Conservation (phyloP, 37 sponge, comb jelly and placozoan species). For the Corticium candelabrum region DNA sequence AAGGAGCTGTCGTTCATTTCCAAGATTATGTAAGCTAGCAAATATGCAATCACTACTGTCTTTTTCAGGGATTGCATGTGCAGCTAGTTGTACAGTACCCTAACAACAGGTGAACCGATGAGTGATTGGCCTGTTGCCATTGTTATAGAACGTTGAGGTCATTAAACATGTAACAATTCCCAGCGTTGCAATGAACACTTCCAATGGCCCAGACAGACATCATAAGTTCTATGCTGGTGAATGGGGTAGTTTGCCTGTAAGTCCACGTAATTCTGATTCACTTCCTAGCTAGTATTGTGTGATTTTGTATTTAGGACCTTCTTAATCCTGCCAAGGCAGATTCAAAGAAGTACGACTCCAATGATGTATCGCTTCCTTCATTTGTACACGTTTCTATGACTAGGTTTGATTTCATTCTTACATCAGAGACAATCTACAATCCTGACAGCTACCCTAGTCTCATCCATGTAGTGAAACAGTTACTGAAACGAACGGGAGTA, state of each 20-base stretch:
- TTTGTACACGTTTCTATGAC: background rate
- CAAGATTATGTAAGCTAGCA: conserved; percentile 58
- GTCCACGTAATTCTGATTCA: background rate
- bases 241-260: conserved; percentile 34
- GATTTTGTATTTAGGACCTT: background rate
- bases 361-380: background rate
- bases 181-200: conserved; percentile 13
- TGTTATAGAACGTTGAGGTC: conserved; percentile 58
- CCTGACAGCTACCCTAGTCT: conserved; percentile 43
- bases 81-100: no score
- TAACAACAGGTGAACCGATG: no score
- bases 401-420: conserved; percentile 76
- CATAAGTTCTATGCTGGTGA: conserved; percentile 58
- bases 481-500: conserved; percentile 32
- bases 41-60: no score
- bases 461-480: conserved; percentile 36
- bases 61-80: no score
- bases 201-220: background rate
- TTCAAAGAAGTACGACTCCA: background rate
- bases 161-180: conserved; percentile 69
- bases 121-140: background rate
- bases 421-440: conserved; percentile 91
- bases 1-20: conserved; percentile 43
- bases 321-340: background rate
- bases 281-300: background rate